Conservation (phyloP, 2,888 invertebrate species). For the Lucinisca nassula region DNA sequence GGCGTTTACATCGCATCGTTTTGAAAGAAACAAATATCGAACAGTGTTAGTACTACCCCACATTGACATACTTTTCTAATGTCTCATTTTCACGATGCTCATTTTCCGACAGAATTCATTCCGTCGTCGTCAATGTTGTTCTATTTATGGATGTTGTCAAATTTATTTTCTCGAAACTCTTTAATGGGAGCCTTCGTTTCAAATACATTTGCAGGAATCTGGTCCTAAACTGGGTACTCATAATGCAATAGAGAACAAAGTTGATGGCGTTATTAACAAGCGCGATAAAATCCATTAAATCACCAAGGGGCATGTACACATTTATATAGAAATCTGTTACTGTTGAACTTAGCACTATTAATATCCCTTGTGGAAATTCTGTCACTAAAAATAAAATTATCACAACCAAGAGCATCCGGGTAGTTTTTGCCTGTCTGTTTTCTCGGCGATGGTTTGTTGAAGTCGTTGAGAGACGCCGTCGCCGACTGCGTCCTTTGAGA, state of each 20-base stretch:
- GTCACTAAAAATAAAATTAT: conserved; percentile 95
- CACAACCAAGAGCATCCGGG: conserved; percentile 95
- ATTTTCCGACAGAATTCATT: too few relatives aligned
- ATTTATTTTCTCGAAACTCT: conserved; percentile 67
- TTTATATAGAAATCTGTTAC: conserved; percentile 91
- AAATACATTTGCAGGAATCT: conserved; percentile 82
- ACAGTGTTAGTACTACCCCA: too few relatives aligned
- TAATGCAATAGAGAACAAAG: conserved; percentile 97
- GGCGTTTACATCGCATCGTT: too few relatives aligned
- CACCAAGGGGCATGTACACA: conserved; percentile 90
- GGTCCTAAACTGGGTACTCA: conserved; percentile 95
- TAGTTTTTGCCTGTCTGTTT: conserved; percentile 91
- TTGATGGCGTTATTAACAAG: conserved; percentile 97
- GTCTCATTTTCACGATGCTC: too few relatives aligned
- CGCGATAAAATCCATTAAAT: conserved; percentile 96
- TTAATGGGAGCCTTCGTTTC: conserved; percentile 65
- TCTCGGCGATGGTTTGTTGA: conserved; percentile 74
- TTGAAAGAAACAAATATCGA: too few relatives aligned
- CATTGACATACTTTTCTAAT: too few relatives aligned
- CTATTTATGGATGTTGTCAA: conserved; percentile 68
- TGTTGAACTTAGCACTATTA: conserved; percentile 92
- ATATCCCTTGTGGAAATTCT: conserved; percentile 94
- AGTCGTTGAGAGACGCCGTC: conserved; percentile 75
- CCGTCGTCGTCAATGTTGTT: conserved; percentile 60
- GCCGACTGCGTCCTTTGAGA: conserved; percentile 73